A percentile compares a stretch with the other conserved stretches of the same genome.
phyloP scores from a whole-genome alignment of 2,113 vertebrate species.

The Psittacus erithacus region DNA sequence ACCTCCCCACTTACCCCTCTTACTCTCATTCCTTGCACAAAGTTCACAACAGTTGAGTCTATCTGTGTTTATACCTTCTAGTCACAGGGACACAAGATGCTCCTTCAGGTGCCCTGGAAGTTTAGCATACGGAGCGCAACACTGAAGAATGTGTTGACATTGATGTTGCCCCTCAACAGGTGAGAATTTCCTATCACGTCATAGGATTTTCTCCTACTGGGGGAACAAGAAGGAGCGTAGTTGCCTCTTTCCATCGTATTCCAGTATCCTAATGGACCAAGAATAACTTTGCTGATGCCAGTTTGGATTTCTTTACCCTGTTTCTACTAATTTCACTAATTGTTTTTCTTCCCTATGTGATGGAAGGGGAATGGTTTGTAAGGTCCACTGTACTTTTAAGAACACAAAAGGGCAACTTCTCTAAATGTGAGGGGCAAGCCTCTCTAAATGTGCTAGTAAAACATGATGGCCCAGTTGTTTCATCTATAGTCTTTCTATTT shows the following conservation, averaged over 20 bases:
- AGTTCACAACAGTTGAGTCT: background rate
- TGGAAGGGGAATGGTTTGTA: background rate
- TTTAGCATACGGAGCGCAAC: background rate
- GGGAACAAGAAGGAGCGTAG: background rate
- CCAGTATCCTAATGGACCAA: background rate
- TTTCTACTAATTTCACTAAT: background rate
- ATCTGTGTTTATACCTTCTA: background rate
- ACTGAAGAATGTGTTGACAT: background rate
- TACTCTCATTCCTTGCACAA: background rate
- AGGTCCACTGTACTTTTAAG: background rate
- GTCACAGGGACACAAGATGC: background rate
- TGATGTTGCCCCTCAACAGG: rapidly evolving
- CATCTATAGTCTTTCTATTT: background rate
- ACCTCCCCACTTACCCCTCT: background rate
- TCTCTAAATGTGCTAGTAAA: background rate
- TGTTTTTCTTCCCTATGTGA: background rate
- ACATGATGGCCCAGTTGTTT: background rate
- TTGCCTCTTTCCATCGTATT: background rate
- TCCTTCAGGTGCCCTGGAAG: background rate
- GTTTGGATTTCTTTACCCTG: background rate
- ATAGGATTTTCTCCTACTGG: background rate
- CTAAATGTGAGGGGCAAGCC: no score
- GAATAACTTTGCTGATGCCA: background rate
- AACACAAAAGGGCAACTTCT: background rate
- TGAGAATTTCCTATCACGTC: background rate